Evolutionary conservation across 92 coral and sea anemone genomes (phyloP).

Genomic region (Galaxea fascicularis): DNA sequence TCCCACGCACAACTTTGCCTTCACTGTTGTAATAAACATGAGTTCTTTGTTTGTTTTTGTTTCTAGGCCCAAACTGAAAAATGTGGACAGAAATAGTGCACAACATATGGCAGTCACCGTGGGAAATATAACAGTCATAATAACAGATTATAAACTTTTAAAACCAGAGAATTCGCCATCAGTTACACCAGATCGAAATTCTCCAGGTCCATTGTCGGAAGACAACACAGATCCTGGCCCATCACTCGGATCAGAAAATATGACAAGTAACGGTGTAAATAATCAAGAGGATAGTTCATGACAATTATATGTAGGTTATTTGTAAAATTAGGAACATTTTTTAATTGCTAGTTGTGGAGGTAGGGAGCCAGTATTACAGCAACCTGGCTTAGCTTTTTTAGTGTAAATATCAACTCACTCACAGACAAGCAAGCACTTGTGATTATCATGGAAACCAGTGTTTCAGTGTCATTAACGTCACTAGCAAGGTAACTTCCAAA

Average conservation of each 20-base stretch:
- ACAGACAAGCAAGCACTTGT: too few species aligned
- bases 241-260: conserved; percentile 54
- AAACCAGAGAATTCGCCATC: conserved; percentile 81
- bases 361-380: background rate
- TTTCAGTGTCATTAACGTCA: background rate
- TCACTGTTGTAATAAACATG: too few species aligned
- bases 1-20: background rate
- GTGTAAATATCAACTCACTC: too few species aligned
- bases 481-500: too few species aligned
- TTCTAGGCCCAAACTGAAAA: conserved; percentile 89
- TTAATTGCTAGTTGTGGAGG: conserved; percentile 12
- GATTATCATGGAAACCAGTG: background rate
- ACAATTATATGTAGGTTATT: conserved; percentile 25
- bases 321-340: conserved; percentile 39
- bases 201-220: conserved; percentile 66
- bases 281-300: conserved; percentile 78
- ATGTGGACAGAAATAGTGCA: conserved; percentile 93
- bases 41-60: background rate
- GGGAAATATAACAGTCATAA: conserved; percentile 92
- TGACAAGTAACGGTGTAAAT: conserved; percentile 68
- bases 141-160: conserved; percentile 95
- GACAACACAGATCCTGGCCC: conserved; percentile 70
- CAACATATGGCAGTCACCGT: conserved; percentile 97
- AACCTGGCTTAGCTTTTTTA: background rate
- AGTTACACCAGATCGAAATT: conserved; percentile 79